phyloP scores from a whole-genome alignment of 2,888 invertebrate species.

The Chrysotoxum bicinctum region DNA sequence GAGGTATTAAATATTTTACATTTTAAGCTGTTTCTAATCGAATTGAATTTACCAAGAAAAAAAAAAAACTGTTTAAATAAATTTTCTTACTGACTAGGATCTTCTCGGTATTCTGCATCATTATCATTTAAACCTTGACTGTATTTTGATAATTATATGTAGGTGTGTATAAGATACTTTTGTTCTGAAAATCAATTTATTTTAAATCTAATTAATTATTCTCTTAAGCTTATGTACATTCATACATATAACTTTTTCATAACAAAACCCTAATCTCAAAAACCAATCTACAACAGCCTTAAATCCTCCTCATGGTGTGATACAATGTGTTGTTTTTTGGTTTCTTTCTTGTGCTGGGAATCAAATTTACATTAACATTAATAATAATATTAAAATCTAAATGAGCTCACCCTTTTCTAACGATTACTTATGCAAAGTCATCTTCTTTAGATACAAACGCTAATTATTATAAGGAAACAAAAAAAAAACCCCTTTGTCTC shows the following conservation, averaged over 20 bases:
- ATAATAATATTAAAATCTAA: slow-evolving; percentile 11
- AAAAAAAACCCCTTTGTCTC: background rate
- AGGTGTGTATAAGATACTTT: background rate
- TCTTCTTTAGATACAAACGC: slow-evolving; percentile 3
- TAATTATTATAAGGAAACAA: background rate
- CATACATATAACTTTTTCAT: background rate
- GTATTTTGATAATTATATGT: background rate
- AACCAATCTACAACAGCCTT: background rate
- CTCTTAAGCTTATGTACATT: background rate
- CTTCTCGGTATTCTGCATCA: no score
- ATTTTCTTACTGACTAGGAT: no score
- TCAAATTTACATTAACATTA: slow-evolving; percentile 26
- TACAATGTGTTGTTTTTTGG: background rate
- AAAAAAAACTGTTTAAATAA: no score
- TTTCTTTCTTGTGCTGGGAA: background rate
- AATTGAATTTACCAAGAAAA: no score
- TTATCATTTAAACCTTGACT: background rate
- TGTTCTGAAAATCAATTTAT: background rate
- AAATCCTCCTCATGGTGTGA: background rate
- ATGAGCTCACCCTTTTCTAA: slow-evolving; percentile 11
- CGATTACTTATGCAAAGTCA: slow-evolving; percentile 21
- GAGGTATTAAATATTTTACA: no score
- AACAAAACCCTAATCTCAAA: background rate
- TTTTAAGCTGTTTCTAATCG: no score
- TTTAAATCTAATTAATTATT: background rate